phyloP scores from a whole-genome alignment of 1,140 invertebrate genomes.

The Cydia strobilella region DNA sequence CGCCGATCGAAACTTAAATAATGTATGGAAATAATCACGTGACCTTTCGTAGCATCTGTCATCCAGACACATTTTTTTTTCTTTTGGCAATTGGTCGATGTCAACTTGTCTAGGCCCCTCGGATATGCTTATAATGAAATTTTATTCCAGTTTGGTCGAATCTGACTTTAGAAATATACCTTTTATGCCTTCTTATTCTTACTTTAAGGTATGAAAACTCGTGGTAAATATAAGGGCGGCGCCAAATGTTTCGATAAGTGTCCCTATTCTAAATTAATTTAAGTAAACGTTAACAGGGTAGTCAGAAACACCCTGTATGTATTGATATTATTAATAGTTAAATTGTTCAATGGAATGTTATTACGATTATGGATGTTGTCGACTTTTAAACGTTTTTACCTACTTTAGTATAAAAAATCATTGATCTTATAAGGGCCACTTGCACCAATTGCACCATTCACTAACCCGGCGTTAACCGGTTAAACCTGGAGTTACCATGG shows the following conservation, averaged over 20 bases:
- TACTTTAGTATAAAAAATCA: not conserved
- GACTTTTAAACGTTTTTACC: not conserved
- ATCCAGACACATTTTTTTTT: too few relatives aligned
- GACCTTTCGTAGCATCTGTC: too few relatives aligned
- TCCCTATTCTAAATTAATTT: slow-evolving; percentile 18
- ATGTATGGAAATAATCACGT: too few relatives aligned
- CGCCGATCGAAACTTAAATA: too few relatives aligned
- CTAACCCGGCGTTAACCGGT: too few relatives aligned
- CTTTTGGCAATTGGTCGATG: too few relatives aligned
- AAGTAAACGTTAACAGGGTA: slow-evolving; percentile 12
- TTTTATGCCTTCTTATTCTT: not conserved
- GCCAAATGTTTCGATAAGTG: not conserved
- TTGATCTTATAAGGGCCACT: too few relatives aligned
- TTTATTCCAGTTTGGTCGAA: not conserved
- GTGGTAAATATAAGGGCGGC: not conserved
- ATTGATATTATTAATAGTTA: slow-evolving; percentile 1
- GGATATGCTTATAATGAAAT: too few relatives aligned
- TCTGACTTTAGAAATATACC: not conserved
- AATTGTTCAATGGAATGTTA: slow-evolving; percentile 24
- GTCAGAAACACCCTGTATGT: slow-evolving; percentile 7
- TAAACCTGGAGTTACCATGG: too few relatives aligned
- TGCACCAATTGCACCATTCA: too few relatives aligned
- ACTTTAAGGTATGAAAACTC: not conserved
- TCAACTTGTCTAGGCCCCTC: too few relatives aligned
- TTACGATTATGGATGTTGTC: not conserved